phyloP scores from a whole-genome alignment of 2,888 invertebrate species.

The Drosophila leonis region DNA sequence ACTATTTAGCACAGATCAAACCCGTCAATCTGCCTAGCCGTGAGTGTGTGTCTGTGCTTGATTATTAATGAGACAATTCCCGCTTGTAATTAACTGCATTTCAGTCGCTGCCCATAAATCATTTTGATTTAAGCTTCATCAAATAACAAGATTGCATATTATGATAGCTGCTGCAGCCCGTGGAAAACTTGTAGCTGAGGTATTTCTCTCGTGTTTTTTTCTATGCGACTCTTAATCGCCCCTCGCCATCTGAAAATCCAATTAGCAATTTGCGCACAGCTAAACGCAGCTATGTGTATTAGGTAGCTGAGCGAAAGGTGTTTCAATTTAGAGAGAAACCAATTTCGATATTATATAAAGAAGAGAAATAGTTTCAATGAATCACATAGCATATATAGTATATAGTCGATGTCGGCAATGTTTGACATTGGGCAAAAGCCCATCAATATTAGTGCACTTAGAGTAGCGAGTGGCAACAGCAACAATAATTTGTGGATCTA shows the following conservation, averaged over 20 bases:
- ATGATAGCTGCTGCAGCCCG: conserved; percentile 51
- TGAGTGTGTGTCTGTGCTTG: conserved; percentile 4
- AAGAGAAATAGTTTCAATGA: background rate
- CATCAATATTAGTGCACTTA: conserved; percentile 51
- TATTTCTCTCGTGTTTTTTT: conserved; percentile 22
- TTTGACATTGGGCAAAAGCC: conserved; percentile 21
- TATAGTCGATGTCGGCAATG: conserved; percentile 2
- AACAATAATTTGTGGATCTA: conserved; percentile 8
- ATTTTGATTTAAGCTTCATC: conserved; percentile 77
- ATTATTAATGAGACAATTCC: conserved; percentile 74
- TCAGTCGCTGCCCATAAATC: conserved; percentile 62
- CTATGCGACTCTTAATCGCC: conserved; percentile 45
- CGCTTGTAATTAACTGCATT: conserved; percentile 71
- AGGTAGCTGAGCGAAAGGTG: conserved; percentile 21
- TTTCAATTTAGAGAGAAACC: background rate
- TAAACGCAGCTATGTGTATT: conserved; percentile 17
- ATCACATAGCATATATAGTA: background rate
- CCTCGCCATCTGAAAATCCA: conserved; percentile 63
- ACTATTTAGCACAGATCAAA: conserved; percentile 35
- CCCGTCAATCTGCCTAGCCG: conserved; percentile 38
- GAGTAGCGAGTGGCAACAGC: background rate
- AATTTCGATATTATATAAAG: background rate
- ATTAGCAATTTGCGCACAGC: conserved; percentile 53
- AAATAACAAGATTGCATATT: conserved; percentile 74
- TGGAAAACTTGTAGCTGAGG: conserved; percentile 38